These are phyloP conservation scores for Ovibos moschatus DNA, from an alignment of 2,113 vertebrate species.

Conservation along the genomic window DNA sequence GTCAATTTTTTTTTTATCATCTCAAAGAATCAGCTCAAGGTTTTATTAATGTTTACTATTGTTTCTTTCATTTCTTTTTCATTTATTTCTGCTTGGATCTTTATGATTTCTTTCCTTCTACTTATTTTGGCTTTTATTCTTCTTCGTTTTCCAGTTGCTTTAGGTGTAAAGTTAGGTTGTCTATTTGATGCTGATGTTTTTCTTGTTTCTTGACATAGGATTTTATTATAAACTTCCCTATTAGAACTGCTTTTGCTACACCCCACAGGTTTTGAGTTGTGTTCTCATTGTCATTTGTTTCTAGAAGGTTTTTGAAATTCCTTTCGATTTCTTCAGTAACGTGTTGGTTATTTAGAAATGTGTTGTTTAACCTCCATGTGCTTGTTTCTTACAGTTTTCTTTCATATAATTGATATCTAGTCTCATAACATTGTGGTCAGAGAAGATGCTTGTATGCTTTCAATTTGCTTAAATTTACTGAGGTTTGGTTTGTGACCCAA, in stretches of 20 bases:
- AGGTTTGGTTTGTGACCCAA: background rate
- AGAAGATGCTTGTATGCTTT: background rate
- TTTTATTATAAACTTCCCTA: background rate
- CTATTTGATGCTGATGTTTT: background rate
- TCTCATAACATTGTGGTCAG: background rate
- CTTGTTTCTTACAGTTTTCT: background rate
- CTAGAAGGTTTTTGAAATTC: background rate
- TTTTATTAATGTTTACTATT: background rate
- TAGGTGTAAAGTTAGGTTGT: background rate
- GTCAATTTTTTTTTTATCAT: background rate
- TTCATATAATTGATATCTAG: background rate
- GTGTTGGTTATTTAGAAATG: background rate
- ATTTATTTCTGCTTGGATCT: background rate
- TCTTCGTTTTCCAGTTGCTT: background rate
- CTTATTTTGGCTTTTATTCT: background rate
- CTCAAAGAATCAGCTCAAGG: background rate
- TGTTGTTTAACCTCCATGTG: background rate
- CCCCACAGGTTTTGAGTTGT: background rate
- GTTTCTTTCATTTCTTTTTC: background rate
- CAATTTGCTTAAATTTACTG: background rate
- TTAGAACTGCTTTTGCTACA: background rate
- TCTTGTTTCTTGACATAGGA: background rate
- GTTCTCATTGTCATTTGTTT: background rate
- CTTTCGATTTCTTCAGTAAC: background rate
- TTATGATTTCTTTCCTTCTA: background rate